Base-by-base conservation (phyloP, 2,113 vertebrate species). In the Tamias sibiricus region DNA sequence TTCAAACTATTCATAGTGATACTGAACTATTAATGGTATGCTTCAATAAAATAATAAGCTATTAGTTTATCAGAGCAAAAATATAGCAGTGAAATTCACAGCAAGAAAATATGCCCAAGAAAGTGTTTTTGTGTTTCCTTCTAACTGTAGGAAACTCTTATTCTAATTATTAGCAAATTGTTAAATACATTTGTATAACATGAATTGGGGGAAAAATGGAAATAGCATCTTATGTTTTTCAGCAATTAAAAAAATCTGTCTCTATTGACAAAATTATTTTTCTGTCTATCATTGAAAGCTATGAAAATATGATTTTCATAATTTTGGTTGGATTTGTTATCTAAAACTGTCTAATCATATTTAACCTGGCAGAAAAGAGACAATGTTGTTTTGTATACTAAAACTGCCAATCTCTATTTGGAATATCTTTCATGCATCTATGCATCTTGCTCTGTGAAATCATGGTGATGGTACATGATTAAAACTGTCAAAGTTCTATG, bases 381-480 rank as follows among this genome's bases (percentile, higher is more conserved):
- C 35, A 77, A 30, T 66, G 35, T 52, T 95, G 24, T 88, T 74
- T 79, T 81, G 69, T 90, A 16, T 54, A 82, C 17, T 44, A 95
- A 80, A 76, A 94, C 81, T 96, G 88, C n/a, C 44, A 97, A 17
- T 87, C 44, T 80, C 12, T 94, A 75, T 97, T 94, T 95, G 83
- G 92, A 90, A 79, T 96, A 97, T 95, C n/a, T 96, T 98, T 81
- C 74, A 91, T 49, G 69, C 87, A 96, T 86, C 57, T 59, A 85
- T 91, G 32, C 2, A 87, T 94, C 82, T 94, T 97, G 62, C 47
- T 42, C 20, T 76, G 83, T 0, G 0, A 98, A 98, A 98, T 98
- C 95, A 94, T 76, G 79, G 82, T 98, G 96, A 98, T 98, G 95
- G 68, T 93, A 77, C 66, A 97, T 98, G 96, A 98, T 98, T 98